A percentile compares a stretch with the other conserved stretches of the same genome.
Conservation (phyloP, 2,113 vertebrate species). For the Xiphophorus hellerii region DNA sequence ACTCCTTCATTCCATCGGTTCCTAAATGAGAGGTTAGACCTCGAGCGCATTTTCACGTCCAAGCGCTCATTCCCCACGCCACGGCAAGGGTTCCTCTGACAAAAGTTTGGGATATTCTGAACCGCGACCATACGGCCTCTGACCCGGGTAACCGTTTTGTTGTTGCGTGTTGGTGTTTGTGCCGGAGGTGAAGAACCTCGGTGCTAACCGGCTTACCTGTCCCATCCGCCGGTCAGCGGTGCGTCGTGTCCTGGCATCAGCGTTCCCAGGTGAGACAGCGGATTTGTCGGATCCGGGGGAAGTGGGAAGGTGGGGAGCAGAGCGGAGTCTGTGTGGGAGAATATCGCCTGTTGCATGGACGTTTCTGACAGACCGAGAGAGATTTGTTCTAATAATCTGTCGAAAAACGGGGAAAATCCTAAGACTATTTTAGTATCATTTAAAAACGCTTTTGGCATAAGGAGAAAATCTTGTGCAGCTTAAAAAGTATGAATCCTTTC, state of each 20-base stretch:
- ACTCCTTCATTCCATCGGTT: constrained; percentile 55
- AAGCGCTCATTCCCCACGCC: constrained; percentile 35
- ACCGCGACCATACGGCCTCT: constrained; percentile 8
- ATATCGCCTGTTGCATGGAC: background rate
- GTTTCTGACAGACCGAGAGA: constrained; percentile 27
- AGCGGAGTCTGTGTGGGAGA: constrained; percentile 7
- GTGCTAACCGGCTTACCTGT: constrained; percentile 61
- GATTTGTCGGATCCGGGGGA: constrained; percentile 27
- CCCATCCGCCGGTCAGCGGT: constrained; percentile 52
- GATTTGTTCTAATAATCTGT: background rate
- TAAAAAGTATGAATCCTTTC: background rate
- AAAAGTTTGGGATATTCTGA: constrained; percentile 23
- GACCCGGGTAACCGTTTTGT: background rate
- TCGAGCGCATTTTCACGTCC: constrained; percentile 34
- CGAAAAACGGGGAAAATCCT: background rate
- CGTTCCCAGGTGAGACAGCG: constrained; percentile 78
- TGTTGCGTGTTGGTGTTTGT: constrained; percentile 1
- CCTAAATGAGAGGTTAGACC: constrained; percentile 8
- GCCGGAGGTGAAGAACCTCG: background rate
- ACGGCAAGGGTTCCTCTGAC: background rate
- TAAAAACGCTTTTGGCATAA: background rate
- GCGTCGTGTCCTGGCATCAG: constrained; percentile 57
- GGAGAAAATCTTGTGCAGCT: background rate
- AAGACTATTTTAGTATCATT: background rate
- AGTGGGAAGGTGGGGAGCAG: constrained; percentile 42